Percentiles rank a stretch among this genome's conserved stretches.
Conservation (phyloP, 2,113 vertebrate genomes). For the Laticauda colubrina region DNA sequence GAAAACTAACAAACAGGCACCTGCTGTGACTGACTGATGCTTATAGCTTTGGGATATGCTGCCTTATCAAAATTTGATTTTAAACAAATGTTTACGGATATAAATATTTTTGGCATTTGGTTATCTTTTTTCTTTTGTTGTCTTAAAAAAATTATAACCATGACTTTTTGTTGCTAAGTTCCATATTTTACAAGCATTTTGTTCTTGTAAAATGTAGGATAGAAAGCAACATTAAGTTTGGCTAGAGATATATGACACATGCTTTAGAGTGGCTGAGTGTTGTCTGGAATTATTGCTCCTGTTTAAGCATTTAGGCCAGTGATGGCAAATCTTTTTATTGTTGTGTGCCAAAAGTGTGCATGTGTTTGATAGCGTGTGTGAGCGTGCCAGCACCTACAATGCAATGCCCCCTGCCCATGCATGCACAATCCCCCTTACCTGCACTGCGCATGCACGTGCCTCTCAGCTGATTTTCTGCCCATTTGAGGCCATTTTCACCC, state of each 20-base stretch:
- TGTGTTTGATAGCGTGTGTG: too few relatives aligned
- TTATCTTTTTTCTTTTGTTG: not conserved
- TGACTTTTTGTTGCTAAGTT: not conserved
- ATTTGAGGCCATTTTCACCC: too few relatives aligned
- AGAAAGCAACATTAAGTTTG: not conserved
- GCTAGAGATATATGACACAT: not conserved
- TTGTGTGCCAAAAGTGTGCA: too few relatives aligned
- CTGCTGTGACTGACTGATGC: constrained; percentile 21
- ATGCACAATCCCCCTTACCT: too few relatives aligned
- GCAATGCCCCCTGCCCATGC: too few relatives aligned
- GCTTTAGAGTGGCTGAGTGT: not conserved
- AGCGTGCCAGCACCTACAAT: too few relatives aligned
- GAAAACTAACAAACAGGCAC: not conserved
- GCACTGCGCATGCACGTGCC: too few relatives aligned
- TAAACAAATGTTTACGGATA: not conserved
- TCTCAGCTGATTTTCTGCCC: too few relatives aligned
- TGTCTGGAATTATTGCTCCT: not conserved
- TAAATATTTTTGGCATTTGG: not conserved
- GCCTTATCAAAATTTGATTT: not conserved
- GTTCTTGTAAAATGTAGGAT: not conserved
- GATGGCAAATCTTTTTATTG: too few relatives aligned
- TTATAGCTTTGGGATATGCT: not conserved
- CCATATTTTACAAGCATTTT: not conserved
- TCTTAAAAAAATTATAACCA: constrained; percentile 5
- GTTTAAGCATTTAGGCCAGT: not conserved